phyloP scores from a whole-genome alignment of 2,113 vertebrate genomes.

The Leucopsar rothschildi region DNA sequence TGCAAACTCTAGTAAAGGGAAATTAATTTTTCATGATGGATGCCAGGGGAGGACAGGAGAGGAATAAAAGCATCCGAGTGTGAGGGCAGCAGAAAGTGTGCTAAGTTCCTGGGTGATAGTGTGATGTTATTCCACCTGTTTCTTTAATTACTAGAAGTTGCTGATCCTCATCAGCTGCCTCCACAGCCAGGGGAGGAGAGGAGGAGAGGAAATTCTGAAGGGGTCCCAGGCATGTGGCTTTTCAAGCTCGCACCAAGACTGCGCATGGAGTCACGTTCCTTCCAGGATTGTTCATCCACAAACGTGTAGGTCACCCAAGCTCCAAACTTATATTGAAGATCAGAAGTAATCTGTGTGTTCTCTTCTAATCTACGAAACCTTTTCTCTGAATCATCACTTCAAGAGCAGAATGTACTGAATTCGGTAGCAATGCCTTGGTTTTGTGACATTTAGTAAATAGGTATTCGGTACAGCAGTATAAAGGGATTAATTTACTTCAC shows the following conservation, averaged over 20 bases:
- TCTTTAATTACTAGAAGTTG: constrained; percentile 27
- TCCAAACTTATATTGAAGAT: constrained; percentile 7
- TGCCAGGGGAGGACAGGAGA: neutral
- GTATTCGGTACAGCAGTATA: neutral
- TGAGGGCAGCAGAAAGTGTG: neutral
- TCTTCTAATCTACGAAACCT: neutral
- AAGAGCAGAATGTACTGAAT: neutral
- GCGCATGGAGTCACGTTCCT: rapidly evolving
- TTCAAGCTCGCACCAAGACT: neutral
- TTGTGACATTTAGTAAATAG: neutral
- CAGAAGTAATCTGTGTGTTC: constrained; percentile 1
- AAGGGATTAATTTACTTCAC: neutral
- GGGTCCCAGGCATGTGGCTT: neutral
- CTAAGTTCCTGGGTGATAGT: neutral
- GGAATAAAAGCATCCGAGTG: neutral
- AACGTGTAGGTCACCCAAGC: neutral
- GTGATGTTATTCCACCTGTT: constrained; percentile 43
- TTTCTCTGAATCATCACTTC: neutral
- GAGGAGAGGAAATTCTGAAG: neutral
- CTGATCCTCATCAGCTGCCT: constrained; percentile 18
- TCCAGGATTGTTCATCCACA: neutral
- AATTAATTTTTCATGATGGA: neutral
- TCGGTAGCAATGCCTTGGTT: neutral
- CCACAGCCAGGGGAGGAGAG: neutral
- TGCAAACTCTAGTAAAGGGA: neutral